Evolutionary conservation across 2,888 invertebrate genomes (phyloP).

Genomic region (Troilus luridus): DNA sequence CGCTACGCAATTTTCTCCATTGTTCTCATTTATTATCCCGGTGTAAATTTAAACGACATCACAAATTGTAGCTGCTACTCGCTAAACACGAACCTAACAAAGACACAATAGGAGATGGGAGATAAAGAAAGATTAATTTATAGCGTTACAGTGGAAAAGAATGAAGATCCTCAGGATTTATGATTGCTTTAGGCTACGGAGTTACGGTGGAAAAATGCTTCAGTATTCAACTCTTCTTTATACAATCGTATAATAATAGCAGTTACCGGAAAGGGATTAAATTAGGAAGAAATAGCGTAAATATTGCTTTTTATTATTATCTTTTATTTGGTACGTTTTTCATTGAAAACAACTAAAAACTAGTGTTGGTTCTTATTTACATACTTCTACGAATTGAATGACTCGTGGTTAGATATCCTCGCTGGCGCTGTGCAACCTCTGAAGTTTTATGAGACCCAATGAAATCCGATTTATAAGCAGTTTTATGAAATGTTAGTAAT

Average conservation of each 20-base stretch:
- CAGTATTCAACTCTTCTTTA: neutral
- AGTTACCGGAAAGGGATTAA: neutral
- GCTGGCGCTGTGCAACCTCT: too few species aligned
- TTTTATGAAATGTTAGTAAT: too few species aligned
- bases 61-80: neutral
- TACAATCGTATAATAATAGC: too few species aligned
- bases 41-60: neutral
- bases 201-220: neutral
- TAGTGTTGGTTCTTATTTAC: too few species aligned
- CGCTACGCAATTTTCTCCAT: neutral
- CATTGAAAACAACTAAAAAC: too few species aligned
- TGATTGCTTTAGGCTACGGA: neutral
- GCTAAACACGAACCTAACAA: neutral
- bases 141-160: neutral
- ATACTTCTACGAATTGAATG: too few species aligned
- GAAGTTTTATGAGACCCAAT: too few species aligned
- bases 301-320: neutral
- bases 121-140: conserved; percentile 25
- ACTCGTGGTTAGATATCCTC: too few species aligned
- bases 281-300: neutral
- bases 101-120: neutral
- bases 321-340: neutral
- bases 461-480: too few species aligned
- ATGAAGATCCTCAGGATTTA: neutral
- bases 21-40: neutral